A percentile compares a stretch with the other conserved stretches of the same genome.
These are phyloP conservation scores for honey bee (Apis mellifera) DNA, from an alignment of 1,140 invertebrate species.

Conservation along the genomic window DNA sequence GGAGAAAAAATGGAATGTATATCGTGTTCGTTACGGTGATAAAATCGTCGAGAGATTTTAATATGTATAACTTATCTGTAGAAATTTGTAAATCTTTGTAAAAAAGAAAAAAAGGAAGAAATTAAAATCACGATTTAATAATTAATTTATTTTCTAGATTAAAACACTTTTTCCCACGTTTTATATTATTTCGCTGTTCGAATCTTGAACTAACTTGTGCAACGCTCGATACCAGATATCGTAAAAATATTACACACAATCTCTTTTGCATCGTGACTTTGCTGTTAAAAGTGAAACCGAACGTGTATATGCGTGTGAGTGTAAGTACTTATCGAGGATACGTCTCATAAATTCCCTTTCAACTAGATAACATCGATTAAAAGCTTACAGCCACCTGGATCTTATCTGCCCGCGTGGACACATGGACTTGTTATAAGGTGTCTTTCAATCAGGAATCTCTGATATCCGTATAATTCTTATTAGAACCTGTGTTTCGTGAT, in stretches of 20 bases:
- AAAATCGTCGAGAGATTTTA: background rate
- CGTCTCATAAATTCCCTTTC: conserved; percentile 54
- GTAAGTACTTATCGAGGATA: conserved; percentile 51
- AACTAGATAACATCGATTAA: conserved; percentile 54
- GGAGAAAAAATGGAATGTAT: background rate
- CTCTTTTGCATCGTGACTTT: background rate
- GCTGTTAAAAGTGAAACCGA: background rate
- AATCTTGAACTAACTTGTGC: background rate
- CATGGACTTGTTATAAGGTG: background rate
- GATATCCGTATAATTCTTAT: background rate
- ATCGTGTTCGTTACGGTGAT: background rate
- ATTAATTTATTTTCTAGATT: background rate
- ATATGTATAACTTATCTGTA: too few relatives aligned
- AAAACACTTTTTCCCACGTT: background rate
- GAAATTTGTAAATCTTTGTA: too few relatives aligned
- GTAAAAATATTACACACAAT: conserved; percentile 7
- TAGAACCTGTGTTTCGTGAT: background rate
- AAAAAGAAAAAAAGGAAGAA: too few relatives aligned
- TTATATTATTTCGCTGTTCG: background rate
- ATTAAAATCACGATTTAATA: background rate
- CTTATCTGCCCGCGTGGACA: conserved; percentile 36
- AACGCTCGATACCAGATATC: background rate
- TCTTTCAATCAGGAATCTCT: conserved; percentile 14
- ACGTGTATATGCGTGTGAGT: background rate
- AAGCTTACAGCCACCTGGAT: conserved; percentile 30